These are phyloP conservation scores for Eretmochelys imbricata DNA, from an alignment of 2,113 vertebrate species.

Conservation along the genomic window DNA sequence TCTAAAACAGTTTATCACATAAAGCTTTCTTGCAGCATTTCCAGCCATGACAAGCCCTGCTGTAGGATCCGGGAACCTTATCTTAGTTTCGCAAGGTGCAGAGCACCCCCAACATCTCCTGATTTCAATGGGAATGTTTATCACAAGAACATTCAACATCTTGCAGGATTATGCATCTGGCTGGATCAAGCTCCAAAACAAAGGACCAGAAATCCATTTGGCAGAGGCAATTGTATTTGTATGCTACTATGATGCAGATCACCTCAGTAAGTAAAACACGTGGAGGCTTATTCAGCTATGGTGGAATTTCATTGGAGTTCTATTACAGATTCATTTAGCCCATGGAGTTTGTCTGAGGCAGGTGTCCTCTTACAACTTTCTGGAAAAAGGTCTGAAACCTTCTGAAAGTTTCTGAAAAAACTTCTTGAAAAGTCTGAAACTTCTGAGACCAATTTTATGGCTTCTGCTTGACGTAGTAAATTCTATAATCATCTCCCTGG, in stretches of 20 bases:
- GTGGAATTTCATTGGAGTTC: not conserved
- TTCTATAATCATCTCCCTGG: not conserved
- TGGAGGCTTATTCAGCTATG: not conserved
- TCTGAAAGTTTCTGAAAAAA: too few species aligned
- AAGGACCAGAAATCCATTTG: not conserved
- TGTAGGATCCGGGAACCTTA: not conserved
- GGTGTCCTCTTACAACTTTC: not conserved
- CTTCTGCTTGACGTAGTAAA: not conserved
- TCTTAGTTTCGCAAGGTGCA: not conserved
- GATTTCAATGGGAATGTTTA: not conserved
- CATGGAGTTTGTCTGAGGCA: not conserved
- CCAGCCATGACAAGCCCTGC: not conserved
- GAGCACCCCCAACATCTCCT: not conserved
- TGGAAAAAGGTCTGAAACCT: not conserved
- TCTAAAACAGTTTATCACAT: not conserved
- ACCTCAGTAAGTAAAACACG: not conserved
- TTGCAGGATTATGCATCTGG: not conserved
- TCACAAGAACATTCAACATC: not conserved
- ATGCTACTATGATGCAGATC: not conserved
- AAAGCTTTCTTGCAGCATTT: not conserved
- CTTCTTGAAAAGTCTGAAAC: not conserved
- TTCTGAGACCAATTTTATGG: not conserved
- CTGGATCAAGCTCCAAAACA: fast-evolving
- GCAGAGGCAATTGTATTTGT: not conserved
- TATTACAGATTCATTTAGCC: not conserved